These are phyloP conservation scores for Zaprionus camerounensis DNA, from an alignment of 1,140 invertebrate genomes.

Conservation along the genomic window DNA sequence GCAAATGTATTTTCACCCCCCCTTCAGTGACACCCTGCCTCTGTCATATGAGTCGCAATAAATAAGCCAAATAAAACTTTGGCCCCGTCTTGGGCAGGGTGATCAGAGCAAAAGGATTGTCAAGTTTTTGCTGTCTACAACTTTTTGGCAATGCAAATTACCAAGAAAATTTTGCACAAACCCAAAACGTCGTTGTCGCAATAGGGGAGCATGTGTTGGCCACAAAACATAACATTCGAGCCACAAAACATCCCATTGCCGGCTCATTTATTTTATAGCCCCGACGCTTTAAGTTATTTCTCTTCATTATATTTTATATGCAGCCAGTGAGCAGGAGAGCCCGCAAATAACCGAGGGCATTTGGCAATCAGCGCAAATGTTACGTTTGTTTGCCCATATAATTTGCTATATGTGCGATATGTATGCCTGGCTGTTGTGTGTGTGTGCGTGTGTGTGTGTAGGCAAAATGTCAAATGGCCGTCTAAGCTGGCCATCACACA, in stretches of 20 bases:
- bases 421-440: neutral
- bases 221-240: slow-evolving; percentile 42
- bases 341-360: slow-evolving; percentile 63
- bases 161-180: slow-evolving; percentile 30
- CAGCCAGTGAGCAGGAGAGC: slow-evolving; percentile 11
- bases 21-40: neutral
- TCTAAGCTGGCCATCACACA: slow-evolving; percentile 61
- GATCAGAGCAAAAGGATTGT: slow-evolving; percentile 40
- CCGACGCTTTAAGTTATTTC: slow-evolving; percentile 80
- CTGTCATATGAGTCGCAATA: slow-evolving; percentile 71
- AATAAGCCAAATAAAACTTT: slow-evolving; percentile 68
- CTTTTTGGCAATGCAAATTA: slow-evolving; percentile 56
- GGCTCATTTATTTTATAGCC: slow-evolving; percentile 80
- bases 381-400: slow-evolving; percentile 71
- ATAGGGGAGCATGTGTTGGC: slow-evolving; percentile 34
- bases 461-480: slow-evolving; percentile 55
- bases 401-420: slow-evolving; percentile 36
- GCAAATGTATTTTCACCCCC: slow-evolving; percentile 55
- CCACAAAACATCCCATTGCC: slow-evolving; percentile 62
- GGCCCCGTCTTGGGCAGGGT: slow-evolving; percentile 16
- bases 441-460: slow-evolving; percentile 33
- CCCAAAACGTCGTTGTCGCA: neutral
- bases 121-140: slow-evolving; percentile 36
- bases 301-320: slow-evolving; percentile 80
- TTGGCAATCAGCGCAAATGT: slow-evolving; percentile 81